Evolutionary conservation across 2,113 vertebrate species (phyloP), one percentile per base, ranked within the genome.

Genomic region (Hemibagrus wyckioides): DNA sequence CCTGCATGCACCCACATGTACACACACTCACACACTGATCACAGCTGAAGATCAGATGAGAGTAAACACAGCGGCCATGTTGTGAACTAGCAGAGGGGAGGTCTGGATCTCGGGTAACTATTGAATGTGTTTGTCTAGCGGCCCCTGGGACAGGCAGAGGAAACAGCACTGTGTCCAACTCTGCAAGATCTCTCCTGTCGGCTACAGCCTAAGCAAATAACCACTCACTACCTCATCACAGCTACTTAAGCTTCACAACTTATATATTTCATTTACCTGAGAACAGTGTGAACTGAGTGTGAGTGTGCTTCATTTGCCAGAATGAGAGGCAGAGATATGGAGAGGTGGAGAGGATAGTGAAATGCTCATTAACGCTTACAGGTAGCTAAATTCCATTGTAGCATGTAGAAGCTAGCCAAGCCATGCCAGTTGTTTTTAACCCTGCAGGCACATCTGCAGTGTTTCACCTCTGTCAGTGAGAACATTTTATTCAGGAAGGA

Each of bases 161-260:
- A 96, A 93, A 93, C 86, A 57, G 61, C 28, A 52, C 89, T 87
- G 88, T 91, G 91, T 92, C 91, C 92, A 90, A 77, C 91, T 89
- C 93, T 86, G 90, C 90, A 86, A 88, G 92, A 11, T 73, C 89
- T 91, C 85, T 94, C 92, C 93, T 93, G 94, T 92, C 82, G 61
- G 80, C 90, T 91, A 80, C 86, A 56, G 85, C 89, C 92, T 92
- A 92, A 91, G 87, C 90, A 93, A 94, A 96, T 73, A 94, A 54
- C 57, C 50, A 80, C 82, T 89, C 92, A 90, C 36, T 86, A 3
- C 52, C 59, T 50, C 23, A 84, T 81, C 76, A 59, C 48, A 52
- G 23, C 91, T 88, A 84, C 41, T 59, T 44, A 36, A 63, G 36
- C 23, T 57, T 63, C 19, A 50, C 59, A 75, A 13, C 54, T 65